Evolutionary conservation across 2,888 invertebrate genomes (phyloP), one percentile per base, ranked within the genome.

Genomic region (Quadroppia sp.): DNA sequence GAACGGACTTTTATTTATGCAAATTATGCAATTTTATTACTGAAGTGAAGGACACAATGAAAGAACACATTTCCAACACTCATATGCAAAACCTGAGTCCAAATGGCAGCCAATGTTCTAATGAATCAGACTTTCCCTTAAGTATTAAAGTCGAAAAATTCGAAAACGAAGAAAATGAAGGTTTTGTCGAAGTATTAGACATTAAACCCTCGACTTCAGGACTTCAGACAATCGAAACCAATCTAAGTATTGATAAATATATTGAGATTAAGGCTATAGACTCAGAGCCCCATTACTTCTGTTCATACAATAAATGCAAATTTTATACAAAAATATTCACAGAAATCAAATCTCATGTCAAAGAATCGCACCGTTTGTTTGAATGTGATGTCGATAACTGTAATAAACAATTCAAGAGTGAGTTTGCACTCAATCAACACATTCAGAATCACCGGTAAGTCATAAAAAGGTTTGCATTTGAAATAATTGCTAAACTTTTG

Each of bases 271-370:
- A 64, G 40, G 30, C 36, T 2, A 30, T 64, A 17, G 40, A 64
- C 40, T 30, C 32, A 9, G 64, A 64, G n/a, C 64, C 32, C 25
- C 30, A 64, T 36, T 64, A 64, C 30, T 64, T 64, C 30, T 64
- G 64, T 20, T 30, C 17, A 4, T 64, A 20, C 20, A 25, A 11
- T 23, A 32, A 36, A 32, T 64, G 64, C 40, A 64, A 64, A 36
- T 64, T 28, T 30, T 64, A 64, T 64, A 30, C 64, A 17, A 64
- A 64, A 13, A 20, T 17, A 7, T 64, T 36, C 17, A n/a, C 11
- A n/a, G 64, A 64, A 36, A 36, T 64, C 13, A 30, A 64, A 20
- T 17, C 25, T n/a, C 64, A 64, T 30, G 36, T 64, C 6, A 64
- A 64, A 20, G 64, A 64, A 36, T 36, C 36, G n/a, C 64, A 64